Evolutionary conservation across 1,140 invertebrate species (phyloP).

Genomic region (Homalodisca vitripennis): DNA sequence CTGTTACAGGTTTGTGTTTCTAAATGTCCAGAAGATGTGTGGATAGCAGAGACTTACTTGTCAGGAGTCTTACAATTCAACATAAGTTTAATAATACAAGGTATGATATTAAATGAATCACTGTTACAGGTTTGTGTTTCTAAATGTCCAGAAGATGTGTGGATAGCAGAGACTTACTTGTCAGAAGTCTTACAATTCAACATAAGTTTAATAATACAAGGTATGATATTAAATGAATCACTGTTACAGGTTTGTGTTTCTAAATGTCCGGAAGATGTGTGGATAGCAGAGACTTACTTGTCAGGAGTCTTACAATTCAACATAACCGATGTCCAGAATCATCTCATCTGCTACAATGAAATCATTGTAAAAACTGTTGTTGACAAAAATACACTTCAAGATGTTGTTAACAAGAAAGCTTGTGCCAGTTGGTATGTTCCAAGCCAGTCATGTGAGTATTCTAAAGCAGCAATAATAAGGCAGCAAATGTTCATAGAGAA

Average conservation of each 20-base stretch:
- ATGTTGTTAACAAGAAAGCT: conserved; percentile 57
- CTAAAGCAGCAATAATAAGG: background rate
- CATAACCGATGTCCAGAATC: background rate
- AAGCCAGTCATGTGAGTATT: background rate
- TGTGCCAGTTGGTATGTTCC: conserved; percentile 53
- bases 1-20: too few relatives aligned
- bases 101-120: too few relatives aligned
- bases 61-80: too few relatives aligned
- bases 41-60: too few relatives aligned
- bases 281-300: conserved; percentile 21
- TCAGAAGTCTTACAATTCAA: background rate
- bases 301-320: background rate
- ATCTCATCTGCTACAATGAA: conserved; percentile 64
- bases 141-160: background rate
- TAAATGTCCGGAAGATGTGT: conserved; percentile 64
- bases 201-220: background rate
- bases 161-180: background rate
- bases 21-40: too few relatives aligned
- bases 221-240: too few relatives aligned
- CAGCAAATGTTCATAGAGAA: background rate
- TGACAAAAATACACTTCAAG: conserved; percentile 40
- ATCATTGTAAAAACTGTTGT: conserved; percentile 52
- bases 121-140: too few relatives aligned
- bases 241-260: conserved; percentile 69
- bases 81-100: too few relatives aligned